A percentile compares a stretch with the other conserved stretches of the same genome.
Evolutionary conservation across 1,140 invertebrate genomes (phyloP).

Genomic region (Megalopta genalis): DNA sequence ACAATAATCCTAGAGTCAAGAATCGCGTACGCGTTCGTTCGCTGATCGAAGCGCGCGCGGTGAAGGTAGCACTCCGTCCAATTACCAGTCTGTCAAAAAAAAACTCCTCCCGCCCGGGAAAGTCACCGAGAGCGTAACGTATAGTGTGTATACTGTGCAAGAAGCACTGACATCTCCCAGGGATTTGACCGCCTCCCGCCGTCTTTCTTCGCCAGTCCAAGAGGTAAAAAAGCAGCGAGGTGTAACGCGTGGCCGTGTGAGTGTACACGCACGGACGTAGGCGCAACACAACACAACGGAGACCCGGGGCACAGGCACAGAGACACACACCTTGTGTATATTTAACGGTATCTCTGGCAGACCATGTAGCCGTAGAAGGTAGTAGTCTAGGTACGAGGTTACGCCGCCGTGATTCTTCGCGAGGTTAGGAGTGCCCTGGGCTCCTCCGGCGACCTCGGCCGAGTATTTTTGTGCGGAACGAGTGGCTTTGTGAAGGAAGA

Average conservation of each 20-base stretch:
- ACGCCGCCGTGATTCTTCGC: slow-evolving; percentile 56
- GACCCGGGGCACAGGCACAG: no score
- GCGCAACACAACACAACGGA: no score
- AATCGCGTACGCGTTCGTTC: no score
- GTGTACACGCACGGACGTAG: not conserved
- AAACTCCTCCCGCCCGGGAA: not conserved
- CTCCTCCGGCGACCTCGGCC: slow-evolving; percentile 56
- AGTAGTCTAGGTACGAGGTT: slow-evolving; percentile 32
- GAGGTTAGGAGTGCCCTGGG: slow-evolving; percentile 55
- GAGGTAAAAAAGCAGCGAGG: not conserved
- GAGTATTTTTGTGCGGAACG: slow-evolving; percentile 72
- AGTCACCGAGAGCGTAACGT: not conserved
- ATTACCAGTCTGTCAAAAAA: not conserved
- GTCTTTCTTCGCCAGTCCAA: not conserved
- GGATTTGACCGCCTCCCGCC: not conserved
- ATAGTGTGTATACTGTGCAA: not conserved
- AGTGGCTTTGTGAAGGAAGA: slow-evolving; percentile 77
- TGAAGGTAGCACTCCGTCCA: not conserved
- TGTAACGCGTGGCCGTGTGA: not conserved
- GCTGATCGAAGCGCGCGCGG: no score
- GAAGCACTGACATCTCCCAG: slow-evolving; percentile 1
- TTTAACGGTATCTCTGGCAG: slow-evolving; percentile 3
- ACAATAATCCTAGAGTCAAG: no score
- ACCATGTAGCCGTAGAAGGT: not conserved
- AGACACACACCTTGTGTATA: not conserved